Evolutionary conservation across 2,888 invertebrate genomes (phyloP).

Genomic region (Fragum sueziense): DNA sequence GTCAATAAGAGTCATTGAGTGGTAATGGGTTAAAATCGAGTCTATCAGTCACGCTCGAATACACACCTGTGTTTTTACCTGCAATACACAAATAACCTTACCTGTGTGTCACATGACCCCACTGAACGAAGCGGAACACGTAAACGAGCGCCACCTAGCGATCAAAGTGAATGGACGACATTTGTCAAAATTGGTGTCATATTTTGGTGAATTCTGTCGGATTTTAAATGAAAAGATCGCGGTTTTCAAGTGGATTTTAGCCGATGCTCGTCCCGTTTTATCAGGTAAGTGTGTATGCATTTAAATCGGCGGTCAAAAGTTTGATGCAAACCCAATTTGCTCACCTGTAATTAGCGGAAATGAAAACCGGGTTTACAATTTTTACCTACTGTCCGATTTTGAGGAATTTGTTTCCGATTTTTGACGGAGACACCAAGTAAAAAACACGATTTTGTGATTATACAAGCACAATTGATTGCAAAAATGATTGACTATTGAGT

Average conservation of each 20-base stretch:
- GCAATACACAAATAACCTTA: constrained; percentile 14
- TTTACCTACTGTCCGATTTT: neutral
- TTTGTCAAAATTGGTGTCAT: constrained; percentile 22
- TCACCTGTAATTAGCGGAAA: constrained; percentile 19
- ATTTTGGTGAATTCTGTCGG: neutral
- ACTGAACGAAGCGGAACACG: constrained; percentile 8
- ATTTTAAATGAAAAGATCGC: neutral
- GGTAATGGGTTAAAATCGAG: neutral
- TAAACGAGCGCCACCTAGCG: constrained; percentile 4
- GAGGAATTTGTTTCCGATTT: neutral
- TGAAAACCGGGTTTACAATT: constrained; percentile 1
- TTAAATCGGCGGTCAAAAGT: neutral
- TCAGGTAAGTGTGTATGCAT: neutral
- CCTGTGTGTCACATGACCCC: constrained; percentile 20
- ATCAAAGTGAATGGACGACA: constrained; percentile 8
- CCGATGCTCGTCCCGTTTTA: neutral
- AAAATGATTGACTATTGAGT: too few species aligned
- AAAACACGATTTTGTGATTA: neutral
- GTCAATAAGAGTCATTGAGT: too few species aligned
- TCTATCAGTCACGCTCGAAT: neutral
- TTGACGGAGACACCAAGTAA: neutral
- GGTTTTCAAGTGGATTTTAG: neutral
- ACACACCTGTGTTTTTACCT: constrained; percentile 13
- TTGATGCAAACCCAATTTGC: constrained; percentile 1
- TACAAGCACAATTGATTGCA: too few species aligned